These are phyloP conservation scores for Rhinopithecus roxellana DNA, from an alignment of 2,113 vertebrate genomes.

Conservation along the genomic window DNA sequence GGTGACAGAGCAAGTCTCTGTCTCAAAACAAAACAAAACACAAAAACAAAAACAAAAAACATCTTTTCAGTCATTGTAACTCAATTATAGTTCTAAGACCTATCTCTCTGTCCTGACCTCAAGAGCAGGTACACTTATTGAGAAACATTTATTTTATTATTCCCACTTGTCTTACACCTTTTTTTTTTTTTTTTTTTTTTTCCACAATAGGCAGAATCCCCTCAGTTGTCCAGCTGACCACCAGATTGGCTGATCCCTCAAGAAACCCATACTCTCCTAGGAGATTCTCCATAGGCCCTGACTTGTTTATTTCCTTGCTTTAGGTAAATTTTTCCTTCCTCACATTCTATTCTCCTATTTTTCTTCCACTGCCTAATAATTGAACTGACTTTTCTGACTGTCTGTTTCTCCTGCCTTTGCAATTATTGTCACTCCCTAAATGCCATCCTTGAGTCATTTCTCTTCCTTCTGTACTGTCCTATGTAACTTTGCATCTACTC, in stretches of 20 bases:
- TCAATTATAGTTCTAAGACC: no score
- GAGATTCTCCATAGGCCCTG: neutral
- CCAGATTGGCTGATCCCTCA: rapidly evolving
- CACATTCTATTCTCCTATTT: neutral
- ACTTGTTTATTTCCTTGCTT: rapidly evolving
- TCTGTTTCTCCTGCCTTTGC: neutral
- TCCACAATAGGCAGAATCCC: rapidly evolving
- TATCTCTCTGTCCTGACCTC: neutral
- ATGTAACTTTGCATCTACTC: rapidly evolving
- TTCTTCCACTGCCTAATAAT: no score
- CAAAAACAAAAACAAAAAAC: no score
- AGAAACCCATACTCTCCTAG: rapidly evolving
- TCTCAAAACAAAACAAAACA: no score
- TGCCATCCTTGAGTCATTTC: neutral
- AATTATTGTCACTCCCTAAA: neutral
- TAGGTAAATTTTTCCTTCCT: neutral
- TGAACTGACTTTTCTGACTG: no score
- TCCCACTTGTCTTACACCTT: no score
- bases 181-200: no score
- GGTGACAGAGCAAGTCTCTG: no score
- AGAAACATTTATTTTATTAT: no score
- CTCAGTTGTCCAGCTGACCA: no score
- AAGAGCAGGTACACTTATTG: neutral
- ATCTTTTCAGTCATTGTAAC: neutral
- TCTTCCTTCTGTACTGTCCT: neutral